Conservation (phyloP, 2,888 invertebrate species). For the Dryomyza anilis region DNA sequence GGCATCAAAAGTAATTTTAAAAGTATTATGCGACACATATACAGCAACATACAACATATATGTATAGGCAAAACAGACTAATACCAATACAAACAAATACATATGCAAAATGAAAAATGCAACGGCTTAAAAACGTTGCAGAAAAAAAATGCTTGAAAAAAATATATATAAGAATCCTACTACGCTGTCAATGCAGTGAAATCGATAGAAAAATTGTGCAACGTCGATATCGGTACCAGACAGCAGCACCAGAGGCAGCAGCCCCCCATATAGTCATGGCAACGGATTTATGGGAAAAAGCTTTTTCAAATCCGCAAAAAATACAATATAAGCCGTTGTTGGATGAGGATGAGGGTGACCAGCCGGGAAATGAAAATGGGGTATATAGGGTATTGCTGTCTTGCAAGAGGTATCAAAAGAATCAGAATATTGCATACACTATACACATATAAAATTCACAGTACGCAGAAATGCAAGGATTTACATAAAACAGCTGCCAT, state of each 20-base stretch:
- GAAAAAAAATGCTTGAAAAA: background rate
- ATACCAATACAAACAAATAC: background rate
- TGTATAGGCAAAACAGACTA: background rate
- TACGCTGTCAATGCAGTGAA: background rate
- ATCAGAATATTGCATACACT: no score
- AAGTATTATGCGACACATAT: background rate
- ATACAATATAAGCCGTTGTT: no score
- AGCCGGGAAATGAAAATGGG: no score
- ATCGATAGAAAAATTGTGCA: background rate
- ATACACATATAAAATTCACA: background rate
- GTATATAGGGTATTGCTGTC: no score
- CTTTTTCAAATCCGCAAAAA: no score
- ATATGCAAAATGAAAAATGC: background rate
- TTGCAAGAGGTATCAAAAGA: no score
- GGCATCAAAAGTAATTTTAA: conserved; percentile 10
- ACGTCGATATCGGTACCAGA: background rate
- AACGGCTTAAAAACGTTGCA: background rate
- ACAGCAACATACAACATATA: background rate
- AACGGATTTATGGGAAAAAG: no score
- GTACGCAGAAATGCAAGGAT: background rate
- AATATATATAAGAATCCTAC: background rate
- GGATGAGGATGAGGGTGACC: no score
- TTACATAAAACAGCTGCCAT: background rate
- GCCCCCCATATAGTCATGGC: no score
- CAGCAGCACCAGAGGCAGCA: no score